phyloP scores from a whole-genome alignment of 1,140 invertebrate genomes.

The Papilio polyxenes region DNA sequence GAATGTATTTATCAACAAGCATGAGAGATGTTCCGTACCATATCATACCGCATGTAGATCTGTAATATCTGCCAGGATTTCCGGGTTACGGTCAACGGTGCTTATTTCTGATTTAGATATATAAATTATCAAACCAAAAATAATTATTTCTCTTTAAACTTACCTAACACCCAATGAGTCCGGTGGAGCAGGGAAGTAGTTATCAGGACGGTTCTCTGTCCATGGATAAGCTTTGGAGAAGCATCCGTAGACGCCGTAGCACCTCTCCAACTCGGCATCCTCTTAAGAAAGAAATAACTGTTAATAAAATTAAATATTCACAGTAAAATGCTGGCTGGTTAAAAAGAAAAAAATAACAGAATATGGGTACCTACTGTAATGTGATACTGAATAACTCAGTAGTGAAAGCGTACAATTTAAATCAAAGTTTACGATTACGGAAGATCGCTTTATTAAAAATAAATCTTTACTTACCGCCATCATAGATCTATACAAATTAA shows the following conservation, averaged over 20 bases:
- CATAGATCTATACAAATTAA: not conserved
- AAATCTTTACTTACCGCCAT: slow-evolving; percentile 27
- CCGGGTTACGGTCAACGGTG: no score
- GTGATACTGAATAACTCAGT: slow-evolving; percentile 23
- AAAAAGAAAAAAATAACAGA: not conserved
- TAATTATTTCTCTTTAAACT: slow-evolving; percentile 41
- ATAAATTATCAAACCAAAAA: no score
- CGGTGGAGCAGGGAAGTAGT: slow-evolving; percentile 86
- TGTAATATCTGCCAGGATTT: no score
- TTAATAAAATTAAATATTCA: slow-evolving; percentile 31
- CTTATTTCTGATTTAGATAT: no score
- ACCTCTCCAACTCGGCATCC: slow-evolving; percentile 78
- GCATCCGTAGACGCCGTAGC: slow-evolving; percentile 91
- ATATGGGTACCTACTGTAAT: not conserved
- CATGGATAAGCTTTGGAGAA: slow-evolving; percentile 91
- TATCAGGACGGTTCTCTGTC: slow-evolving; percentile 88
- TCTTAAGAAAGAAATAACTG: slow-evolving; percentile 53
- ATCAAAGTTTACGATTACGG: not conserved
- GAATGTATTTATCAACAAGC: no score
- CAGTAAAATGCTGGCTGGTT: no score
- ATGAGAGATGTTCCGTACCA: no score
- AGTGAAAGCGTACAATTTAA: not conserved
- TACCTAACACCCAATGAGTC: slow-evolving; percentile 78
- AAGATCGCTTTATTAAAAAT: not conserved
- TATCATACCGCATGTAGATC: no score